Evolutionary conservation across 1,140 invertebrate genomes (phyloP).

Genomic region (Bombus pascuorum): DNA sequence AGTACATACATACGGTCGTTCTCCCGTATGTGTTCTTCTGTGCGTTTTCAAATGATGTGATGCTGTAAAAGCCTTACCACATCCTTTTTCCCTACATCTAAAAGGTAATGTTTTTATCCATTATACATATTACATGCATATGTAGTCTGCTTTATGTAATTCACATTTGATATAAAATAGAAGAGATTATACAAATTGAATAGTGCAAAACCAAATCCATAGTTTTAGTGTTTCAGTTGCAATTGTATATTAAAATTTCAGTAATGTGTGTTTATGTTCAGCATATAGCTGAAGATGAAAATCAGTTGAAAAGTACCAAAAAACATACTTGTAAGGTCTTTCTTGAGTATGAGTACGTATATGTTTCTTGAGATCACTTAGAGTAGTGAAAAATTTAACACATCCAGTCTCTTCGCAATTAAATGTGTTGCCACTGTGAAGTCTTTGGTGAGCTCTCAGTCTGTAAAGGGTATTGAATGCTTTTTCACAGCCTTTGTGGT

Average conservation of each 20-base stretch:
- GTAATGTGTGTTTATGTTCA: neutral
- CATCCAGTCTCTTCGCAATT: slow-evolving; percentile 94
- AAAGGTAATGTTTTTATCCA: slow-evolving; percentile 51
- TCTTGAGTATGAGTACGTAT: slow-evolving; percentile 95
- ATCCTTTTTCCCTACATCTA: slow-evolving; percentile 90
- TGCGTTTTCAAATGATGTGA: slow-evolving; percentile 97
- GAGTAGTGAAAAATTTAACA: slow-evolving; percentile 95
- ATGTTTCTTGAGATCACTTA: slow-evolving; percentile 97
- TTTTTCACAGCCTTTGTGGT: slow-evolving; percentile 91
- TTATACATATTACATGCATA: neutral
- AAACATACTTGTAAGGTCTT: slow-evolving; percentile 93
- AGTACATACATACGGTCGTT: slow-evolving; percentile 90
- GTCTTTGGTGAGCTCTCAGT: slow-evolving; percentile 94
- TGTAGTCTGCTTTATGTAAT: neutral
- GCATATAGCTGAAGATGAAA: neutral
- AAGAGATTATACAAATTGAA: neutral
- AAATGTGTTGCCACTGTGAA: slow-evolving; percentile 97
- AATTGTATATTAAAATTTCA: neutral
- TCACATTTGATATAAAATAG: neutral
- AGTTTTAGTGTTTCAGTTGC: neutral
- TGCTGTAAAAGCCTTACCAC: slow-evolving; percentile 95
- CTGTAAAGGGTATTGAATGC: slow-evolving; percentile 97
- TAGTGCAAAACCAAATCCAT: neutral
- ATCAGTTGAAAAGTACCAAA: slow-evolving; percentile 36
- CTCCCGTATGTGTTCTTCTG: slow-evolving; percentile 84